phyloP scores from a whole-genome alignment of 2,888 invertebrate genomes.

The Latrodectus elegans region DNA sequence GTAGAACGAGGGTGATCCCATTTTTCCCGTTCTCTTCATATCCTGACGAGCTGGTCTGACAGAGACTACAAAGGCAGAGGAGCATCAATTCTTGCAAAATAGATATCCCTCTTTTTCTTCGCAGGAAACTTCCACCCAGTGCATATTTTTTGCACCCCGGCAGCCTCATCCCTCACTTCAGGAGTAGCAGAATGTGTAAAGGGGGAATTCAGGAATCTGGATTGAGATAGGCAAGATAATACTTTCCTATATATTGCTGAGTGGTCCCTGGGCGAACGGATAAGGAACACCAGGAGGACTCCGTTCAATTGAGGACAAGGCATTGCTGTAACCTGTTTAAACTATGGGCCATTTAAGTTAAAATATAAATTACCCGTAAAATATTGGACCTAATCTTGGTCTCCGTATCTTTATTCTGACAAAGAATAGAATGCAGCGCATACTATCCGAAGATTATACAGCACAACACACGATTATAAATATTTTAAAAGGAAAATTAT shows the following conservation, averaged over 20 bases:
- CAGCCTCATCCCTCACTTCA: constrained; percentile 55
- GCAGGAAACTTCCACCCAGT: constrained; percentile 33
- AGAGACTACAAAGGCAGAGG: constrained; percentile 48
- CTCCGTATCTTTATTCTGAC: too few relatives aligned
- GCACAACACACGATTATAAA: too few relatives aligned
- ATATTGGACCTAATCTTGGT: too few relatives aligned
- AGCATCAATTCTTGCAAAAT: constrained; percentile 65
- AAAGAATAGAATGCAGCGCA: too few relatives aligned
- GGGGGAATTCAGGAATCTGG: constrained; percentile 47
- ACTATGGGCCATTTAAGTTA: too few relatives aligned
- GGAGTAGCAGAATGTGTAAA: constrained; percentile 38
- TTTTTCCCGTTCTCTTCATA: constrained; percentile 30
- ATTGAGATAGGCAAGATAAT: constrained; percentile 50
- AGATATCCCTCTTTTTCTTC: constrained; percentile 45
- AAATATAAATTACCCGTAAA: too few relatives aligned
- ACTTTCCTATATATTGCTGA: neutral
- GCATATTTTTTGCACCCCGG: constrained; percentile 58
- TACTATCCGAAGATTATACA: too few relatives aligned
- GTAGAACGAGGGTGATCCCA: constrained; percentile 36
- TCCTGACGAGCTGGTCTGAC: constrained; percentile 35
- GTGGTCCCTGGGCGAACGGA: neutral
- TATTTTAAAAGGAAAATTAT: too few relatives aligned
- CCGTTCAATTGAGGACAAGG: too few relatives aligned
- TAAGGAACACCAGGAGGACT: too few relatives aligned
- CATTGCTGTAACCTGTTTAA: too few relatives aligned